Conservation (phyloP, 2,113 vertebrate genomes). For the Piprites chloris region DNA sequence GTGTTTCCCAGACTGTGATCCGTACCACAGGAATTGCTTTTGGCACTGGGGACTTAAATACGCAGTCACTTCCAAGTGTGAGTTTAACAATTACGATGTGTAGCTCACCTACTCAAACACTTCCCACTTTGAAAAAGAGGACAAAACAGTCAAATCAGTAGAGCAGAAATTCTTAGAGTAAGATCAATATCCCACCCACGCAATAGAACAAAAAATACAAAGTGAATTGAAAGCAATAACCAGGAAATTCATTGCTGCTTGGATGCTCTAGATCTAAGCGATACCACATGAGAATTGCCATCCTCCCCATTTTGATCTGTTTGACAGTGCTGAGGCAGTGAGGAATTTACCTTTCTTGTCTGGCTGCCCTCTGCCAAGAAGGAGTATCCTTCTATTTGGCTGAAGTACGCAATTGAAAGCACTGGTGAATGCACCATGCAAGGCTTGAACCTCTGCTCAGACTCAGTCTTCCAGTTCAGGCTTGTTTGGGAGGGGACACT, state of each 20-base stretch:
- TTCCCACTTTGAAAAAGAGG: neutral
- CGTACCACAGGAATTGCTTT: neutral
- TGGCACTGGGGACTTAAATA: neutral
- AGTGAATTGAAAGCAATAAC: neutral
- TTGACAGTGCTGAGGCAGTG: neutral
- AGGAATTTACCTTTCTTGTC: neutral
- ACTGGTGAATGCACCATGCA: rapidly evolving
- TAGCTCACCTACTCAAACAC: neutral
- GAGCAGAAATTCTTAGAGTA: neutral
- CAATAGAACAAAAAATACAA: neutral
- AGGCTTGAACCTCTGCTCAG: neutral
- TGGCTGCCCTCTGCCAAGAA: neutral
- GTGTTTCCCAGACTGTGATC: neutral
- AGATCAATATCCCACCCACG: neutral
- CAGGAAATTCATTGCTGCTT: neutral
- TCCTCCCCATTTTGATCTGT: neutral
- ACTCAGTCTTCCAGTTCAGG: neutral
- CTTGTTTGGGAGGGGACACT: rapidly evolving
- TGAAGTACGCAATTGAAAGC: neutral
- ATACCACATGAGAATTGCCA: neutral
- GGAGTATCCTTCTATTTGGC: neutral
- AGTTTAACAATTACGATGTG: neutral
- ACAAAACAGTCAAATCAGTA: neutral
- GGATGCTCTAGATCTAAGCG: neutral
- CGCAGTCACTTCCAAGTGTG: neutral